Percentiles rank a stretch among this genome's conserved stretches.
phyloP scores from a whole-genome alignment of 1,140 invertebrate genomes.

The Rhyacophila brunnea region DNA sequence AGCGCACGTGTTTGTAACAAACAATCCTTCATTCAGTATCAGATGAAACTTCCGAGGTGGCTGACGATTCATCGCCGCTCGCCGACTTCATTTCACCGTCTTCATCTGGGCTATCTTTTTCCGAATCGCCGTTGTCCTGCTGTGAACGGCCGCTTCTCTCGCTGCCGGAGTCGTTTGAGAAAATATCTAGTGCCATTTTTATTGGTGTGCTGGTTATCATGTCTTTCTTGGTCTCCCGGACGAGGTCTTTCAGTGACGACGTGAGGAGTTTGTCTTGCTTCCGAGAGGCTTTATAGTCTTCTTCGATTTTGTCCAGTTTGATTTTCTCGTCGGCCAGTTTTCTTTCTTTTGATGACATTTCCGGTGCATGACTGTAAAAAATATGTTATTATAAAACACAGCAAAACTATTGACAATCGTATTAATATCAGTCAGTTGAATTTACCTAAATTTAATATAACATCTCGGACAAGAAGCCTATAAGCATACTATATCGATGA shows the following conservation, averaged over 20 bases:
- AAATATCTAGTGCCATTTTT: slow-evolving; percentile 33
- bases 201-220: slow-evolving; percentile 25
- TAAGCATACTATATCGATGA: no score
- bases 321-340: slow-evolving; percentile 8
- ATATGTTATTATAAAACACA: no score
- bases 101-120: slow-evolving; percentile 19
- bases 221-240: slow-evolving; percentile 31
- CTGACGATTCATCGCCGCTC: background rate
- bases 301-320: slow-evolving; percentile 12
- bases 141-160: slow-evolving; percentile 2
- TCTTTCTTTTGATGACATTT: slow-evolving; percentile 8
- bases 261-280: slow-evolving; percentile 28
- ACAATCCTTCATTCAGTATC: slow-evolving; percentile 1
- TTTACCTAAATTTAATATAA: no score
- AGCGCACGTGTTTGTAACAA: no score
- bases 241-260: slow-evolving; percentile 30
- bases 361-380: background rate
- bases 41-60: background rate
- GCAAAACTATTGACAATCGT: no score
- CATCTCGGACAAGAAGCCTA: no score
- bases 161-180: slow-evolving; percentile 25
- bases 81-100: background rate
- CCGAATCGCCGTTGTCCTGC: slow-evolving; percentile 18
- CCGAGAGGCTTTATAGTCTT: slow-evolving; percentile 15
- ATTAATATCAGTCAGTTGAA: no score